phyloP scores from a whole-genome alignment of 2,113 vertebrate species.

The Oryzias celebensis region DNA sequence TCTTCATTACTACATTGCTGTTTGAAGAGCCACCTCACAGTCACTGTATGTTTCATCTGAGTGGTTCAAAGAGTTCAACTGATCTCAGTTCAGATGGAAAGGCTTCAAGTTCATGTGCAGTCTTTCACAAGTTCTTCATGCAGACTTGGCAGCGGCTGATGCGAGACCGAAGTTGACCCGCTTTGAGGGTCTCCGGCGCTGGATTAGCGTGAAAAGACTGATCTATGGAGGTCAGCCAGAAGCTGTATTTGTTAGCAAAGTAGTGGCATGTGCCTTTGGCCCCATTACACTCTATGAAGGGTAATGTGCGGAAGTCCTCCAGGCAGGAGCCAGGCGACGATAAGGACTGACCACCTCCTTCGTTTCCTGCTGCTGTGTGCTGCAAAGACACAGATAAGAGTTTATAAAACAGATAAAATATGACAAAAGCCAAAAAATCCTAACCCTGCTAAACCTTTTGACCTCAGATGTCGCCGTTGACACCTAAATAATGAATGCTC shows the following conservation, averaged over 20 bases:
- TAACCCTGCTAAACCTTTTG: no score
- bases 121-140: slow-evolving; percentile 95
- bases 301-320: slow-evolving; percentile 95
- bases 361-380: slow-evolving; percentile 93
- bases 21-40: slow-evolving; percentile 26
- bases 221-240: slow-evolving; percentile 92
- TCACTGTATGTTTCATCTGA: slow-evolving; percentile 41
- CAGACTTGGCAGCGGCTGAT: slow-evolving; percentile 99
- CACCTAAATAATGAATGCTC: no score
- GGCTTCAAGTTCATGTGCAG: background rate
- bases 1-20: slow-evolving; percentile 30
- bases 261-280: slow-evolving; percentile 95
- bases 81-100: background rate
- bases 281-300: slow-evolving; percentile 96
- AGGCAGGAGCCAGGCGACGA: slow-evolving; percentile 96
- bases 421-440: no score
- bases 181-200: slow-evolving; percentile 87
- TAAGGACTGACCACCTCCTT: slow-evolving; percentile 94
- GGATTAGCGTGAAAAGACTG: slow-evolving; percentile 84
- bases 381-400: slow-evolving; percentile 61
- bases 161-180: slow-evolving; percentile 89
- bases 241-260: slow-evolving; percentile 96
- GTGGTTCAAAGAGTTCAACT: slow-evolving; percentile 2
- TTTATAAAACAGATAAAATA: no score
- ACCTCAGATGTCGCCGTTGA: no score